Conservation (phyloP, 2,888 invertebrate species). For the Macaria liturata region DNA sequence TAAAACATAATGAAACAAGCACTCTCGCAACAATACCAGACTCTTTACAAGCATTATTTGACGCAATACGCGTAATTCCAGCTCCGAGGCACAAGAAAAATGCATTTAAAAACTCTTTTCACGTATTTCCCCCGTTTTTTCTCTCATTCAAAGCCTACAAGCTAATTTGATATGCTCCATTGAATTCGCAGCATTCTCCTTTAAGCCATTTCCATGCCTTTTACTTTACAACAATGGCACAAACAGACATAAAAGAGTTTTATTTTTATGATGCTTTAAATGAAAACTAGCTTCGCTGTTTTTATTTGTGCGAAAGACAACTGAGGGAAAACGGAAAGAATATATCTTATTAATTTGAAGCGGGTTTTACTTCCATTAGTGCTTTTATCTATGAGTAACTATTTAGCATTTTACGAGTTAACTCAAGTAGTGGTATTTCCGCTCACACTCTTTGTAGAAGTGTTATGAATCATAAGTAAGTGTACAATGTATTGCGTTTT, state of each 20-base stretch:
- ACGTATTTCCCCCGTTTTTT: conserved; percentile 9
- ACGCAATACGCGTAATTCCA: conserved; percentile 2
- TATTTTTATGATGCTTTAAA: conserved; percentile 25
- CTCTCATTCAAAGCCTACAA: conserved; percentile 22
- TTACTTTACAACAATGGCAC: conserved; percentile 25
- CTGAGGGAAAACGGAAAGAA: conserved; percentile 3
- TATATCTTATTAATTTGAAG: background rate
- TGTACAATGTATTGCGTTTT: too few relatives aligned
- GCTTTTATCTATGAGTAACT: too few relatives aligned
- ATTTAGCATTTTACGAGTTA: too few relatives aligned
- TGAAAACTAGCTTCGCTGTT: conserved; percentile 26
- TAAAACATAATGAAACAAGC: background rate
- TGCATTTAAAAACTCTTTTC: conserved; percentile 18
- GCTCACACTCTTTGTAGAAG: too few relatives aligned
- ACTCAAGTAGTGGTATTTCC: too few relatives aligned
- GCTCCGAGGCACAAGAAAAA: conserved; percentile 10
- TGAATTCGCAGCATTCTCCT: conserved; percentile 25
- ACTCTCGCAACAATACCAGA: background rate
- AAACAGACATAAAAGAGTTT: conserved; percentile 22
- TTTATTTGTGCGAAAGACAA: conserved; percentile 12
- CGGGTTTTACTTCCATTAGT: too few relatives aligned
- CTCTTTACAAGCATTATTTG: background rate
- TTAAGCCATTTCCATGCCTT: conserved; percentile 27
- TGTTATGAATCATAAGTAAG: too few relatives aligned
- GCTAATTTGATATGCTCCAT: conserved; percentile 38